Evolutionary conservation across 1,140 invertebrate species (phyloP), one percentile per base, ranked within the genome.

Genomic region (Battus philenor): DNA sequence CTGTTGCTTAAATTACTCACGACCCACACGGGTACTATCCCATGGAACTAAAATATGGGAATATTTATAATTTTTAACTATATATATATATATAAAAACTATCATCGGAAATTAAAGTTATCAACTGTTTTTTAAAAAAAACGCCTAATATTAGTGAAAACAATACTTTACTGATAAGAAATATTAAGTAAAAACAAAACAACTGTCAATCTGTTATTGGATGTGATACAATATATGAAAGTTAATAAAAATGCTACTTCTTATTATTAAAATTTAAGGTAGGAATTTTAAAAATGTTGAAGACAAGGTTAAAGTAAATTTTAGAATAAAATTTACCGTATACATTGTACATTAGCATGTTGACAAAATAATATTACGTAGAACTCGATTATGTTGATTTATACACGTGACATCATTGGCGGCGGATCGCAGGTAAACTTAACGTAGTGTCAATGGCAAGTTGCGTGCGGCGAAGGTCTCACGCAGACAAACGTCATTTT

Each of bases 361-460:
- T 68, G 44, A 59, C 39, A 56, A 65, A 53, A 53, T 55, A 61
- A 50, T 55, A 54, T 54, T 58, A 59, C 44, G 47, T 52, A 56
- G 32, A 49, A 58, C 50, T 59, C 45, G 59, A 63, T 63, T 68
- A 68, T 62, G 69, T 60, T 76, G 69, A 80, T 74, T 69, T 76
- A 80, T 71, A 66, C 56, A 24, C 32, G 49, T 78, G 74, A 75
- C 68, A 71, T 74, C 73, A 77, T 41, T 44, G 1, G 12, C 4
- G 27, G 5, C 27, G 27, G 27, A 30, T 30, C 27, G 27, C 27
- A 10, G 9, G 27, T n/a, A 10, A 10, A 30, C 27, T 30, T 30
- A 30, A 30, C 9, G 9, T 26, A 39, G 10, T 39, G 22, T 27
- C 38, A 41, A 41, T 41, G 24, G 38, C 24, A 10, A 26, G 13